Evolutionary conservation across 1,140 invertebrate species (phyloP).

Genomic region (Saccostrea echinata): DNA sequence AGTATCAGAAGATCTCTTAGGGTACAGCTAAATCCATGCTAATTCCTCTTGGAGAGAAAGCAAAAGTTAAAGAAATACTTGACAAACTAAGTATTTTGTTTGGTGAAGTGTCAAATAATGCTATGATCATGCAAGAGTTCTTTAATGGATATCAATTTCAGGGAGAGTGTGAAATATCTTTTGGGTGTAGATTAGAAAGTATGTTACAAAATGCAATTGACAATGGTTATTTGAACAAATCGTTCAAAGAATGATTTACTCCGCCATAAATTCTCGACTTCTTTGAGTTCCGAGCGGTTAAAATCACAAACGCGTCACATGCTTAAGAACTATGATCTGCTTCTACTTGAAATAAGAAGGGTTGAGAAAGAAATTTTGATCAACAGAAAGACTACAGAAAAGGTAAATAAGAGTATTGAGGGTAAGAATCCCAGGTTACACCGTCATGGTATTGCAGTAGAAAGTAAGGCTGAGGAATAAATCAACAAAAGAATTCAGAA

Average conservation of each 20-base stretch:
- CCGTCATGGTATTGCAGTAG: not conserved
- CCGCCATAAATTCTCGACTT: constrained; percentile 42
- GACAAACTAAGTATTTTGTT: constrained; percentile 31
- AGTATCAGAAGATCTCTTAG: constrained; percentile 6
- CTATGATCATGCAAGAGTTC: constrained; percentile 23
- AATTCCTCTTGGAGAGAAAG: constrained; percentile 36
- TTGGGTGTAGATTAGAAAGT: constrained; percentile 31
- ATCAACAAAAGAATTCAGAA: constrained; percentile 9
- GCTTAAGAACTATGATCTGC: constrained; percentile 27
- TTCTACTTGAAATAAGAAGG: not conserved
- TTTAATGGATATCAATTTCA: not conserved
- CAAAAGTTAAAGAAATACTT: not conserved
- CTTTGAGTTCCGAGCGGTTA: not conserved
- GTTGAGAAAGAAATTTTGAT: constrained; percentile 3
- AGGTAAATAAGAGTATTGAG: too few relatives aligned
- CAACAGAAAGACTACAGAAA: not conserved
- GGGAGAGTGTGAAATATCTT: not conserved
- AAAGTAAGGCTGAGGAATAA: not conserved
- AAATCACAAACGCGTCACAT: constrained; percentile 34
- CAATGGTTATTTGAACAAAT: constrained; percentile 5
- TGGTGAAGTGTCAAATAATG: constrained; percentile 32
- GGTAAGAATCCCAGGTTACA: not conserved
- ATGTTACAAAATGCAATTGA: constrained; percentile 45
- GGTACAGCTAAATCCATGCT: constrained; percentile 30
- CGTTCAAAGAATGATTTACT: constrained; percentile 44